Evolutionary conservation across 1,140 invertebrate genomes (phyloP).

Genomic region (Vanessa tameamea): DNA sequence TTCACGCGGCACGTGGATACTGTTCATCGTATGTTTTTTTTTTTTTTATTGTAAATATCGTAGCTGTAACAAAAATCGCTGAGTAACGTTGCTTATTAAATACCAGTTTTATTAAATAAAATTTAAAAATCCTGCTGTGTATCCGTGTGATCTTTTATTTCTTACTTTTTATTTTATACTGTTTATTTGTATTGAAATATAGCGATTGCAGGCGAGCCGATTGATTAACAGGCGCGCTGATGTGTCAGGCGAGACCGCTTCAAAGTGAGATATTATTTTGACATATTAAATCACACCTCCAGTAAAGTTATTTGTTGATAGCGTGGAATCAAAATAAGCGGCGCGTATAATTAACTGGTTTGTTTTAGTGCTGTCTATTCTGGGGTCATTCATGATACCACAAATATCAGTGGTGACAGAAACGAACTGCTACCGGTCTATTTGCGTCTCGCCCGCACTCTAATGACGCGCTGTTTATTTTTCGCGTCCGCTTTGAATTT

Average conservation of each 20-base stretch:
- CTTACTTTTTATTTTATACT: conserved; percentile 14
- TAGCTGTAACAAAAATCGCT: conserved; percentile 25
- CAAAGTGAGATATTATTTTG: conserved; percentile 13
- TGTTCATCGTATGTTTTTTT: background rate
- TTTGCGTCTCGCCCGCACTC: conserved; percentile 51
- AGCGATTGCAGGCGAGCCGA: background rate
- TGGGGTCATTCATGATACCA: conserved; percentile 54
- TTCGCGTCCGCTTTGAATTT: conserved; percentile 50
- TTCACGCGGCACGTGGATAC: conserved; percentile 1
- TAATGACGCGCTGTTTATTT: conserved; percentile 53
- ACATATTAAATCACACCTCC: conserved; percentile 19
- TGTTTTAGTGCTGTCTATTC: conserved; percentile 58
- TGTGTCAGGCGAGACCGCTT: conserved; percentile 3
- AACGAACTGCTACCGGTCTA: conserved; percentile 52
- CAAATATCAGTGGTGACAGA: conserved; percentile 51
- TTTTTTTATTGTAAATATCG: conserved; percentile 16
- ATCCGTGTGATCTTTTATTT: conserved; percentile 25
- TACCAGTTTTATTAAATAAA: conserved; percentile 32
- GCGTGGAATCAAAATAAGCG: conserved; percentile 48
- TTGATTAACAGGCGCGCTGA: conserved; percentile 5
- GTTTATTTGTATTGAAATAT: conserved; percentile 27
- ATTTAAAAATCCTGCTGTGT: conserved; percentile 36
- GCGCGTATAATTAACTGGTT: conserved; percentile 55
- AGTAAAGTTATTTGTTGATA: conserved; percentile 51
- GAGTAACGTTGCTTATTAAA: conserved; percentile 36